These are phyloP conservation scores for Poeciliopsis infans DNA, from an alignment of 2,797 vertebrate genomes.

Conservation along the genomic window DNA sequence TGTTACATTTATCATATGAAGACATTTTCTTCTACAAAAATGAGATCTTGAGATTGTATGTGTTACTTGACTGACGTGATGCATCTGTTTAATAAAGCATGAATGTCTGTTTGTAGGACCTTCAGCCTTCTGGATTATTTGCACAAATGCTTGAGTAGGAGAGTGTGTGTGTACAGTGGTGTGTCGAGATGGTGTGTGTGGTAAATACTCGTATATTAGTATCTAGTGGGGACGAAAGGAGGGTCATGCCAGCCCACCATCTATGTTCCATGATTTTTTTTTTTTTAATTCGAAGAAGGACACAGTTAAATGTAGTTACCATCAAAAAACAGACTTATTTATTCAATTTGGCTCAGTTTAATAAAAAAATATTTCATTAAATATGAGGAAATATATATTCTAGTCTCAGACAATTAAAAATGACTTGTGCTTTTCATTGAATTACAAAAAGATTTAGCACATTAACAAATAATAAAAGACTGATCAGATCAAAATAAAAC, in stretches of 20 bases:
- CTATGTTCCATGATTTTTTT: background rate
- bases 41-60: background rate
- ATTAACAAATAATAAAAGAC: background rate
- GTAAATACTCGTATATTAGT: background rate
- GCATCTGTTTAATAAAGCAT: background rate
- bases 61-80: background rate
- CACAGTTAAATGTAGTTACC: background rate
- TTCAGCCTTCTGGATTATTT: background rate
- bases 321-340: background rate
- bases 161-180: background rate
- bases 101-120: background rate
- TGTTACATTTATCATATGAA: background rate
- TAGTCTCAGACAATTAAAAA: background rate
- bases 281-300: background rate
- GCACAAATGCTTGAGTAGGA: background rate
- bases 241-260: background rate
- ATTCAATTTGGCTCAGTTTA: background rate
- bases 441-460: background rate
- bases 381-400: background rate
- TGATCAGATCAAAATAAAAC: background rate
- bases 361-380: background rate
- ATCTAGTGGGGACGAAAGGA: background rate
- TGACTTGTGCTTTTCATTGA: background rate
- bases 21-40: background rate
- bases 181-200: background rate